Percentiles rank a stretch among this genome's conserved stretches.
phyloP scores from a whole-genome alignment of 2,797 vertebrate genomes.

The Vultur gryphus region DNA sequence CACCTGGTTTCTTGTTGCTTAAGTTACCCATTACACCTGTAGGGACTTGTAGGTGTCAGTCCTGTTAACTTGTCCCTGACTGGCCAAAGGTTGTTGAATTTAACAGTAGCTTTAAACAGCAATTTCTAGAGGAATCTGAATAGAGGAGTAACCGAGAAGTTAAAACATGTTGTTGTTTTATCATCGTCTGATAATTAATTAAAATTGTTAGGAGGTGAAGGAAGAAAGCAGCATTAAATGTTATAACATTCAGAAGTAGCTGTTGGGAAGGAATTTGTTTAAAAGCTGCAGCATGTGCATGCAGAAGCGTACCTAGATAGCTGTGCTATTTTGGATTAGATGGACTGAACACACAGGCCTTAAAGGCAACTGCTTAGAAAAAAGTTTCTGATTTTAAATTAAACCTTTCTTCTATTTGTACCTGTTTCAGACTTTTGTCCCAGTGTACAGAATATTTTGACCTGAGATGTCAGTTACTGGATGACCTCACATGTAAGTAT shows the following conservation, averaged over 20 bases:
- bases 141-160: not conserved
- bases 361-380: not conserved
- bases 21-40: not conserved
- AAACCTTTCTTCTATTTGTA: not conserved
- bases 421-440: constrained; percentile 85
- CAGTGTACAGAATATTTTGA: constrained; percentile 99
- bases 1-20: not conserved
- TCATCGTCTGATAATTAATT: not conserved
- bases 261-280: not conserved
- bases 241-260: not conserved
- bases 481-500: constrained; percentile 94
- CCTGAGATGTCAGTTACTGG: constrained; percentile 92
- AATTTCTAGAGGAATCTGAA: not conserved
- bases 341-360: not conserved
- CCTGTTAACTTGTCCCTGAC: not conserved
- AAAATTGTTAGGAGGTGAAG: not conserved
- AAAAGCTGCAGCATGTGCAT: not conserved
- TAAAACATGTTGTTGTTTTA: not conserved
- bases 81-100: not conserved
- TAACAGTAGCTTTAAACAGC: not conserved
- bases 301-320: not conserved
- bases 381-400: not conserved
- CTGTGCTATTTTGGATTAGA: not conserved
- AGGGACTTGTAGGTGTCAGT: not conserved
- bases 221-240: not conserved